These are phyloP conservation scores for Calonectris borealis DNA, from an alignment of 2,113 vertebrate species.

Conservation along the genomic window DNA sequence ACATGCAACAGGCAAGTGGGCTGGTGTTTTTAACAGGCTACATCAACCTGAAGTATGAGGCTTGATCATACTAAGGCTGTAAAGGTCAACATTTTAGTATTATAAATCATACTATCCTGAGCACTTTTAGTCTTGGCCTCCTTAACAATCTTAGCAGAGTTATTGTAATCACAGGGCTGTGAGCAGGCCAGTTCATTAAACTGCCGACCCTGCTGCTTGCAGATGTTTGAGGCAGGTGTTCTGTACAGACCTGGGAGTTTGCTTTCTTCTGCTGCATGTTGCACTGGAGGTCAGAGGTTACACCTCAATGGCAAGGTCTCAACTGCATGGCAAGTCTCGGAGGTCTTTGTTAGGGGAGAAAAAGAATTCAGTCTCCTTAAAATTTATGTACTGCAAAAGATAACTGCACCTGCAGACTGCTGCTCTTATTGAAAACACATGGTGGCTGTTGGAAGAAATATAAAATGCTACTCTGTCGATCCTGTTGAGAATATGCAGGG, in stretches of 20 bases:
- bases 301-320: conserved; percentile 15
- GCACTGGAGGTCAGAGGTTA: conserved; percentile 42
- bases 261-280: conserved; percentile 31
- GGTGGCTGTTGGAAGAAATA: conserved; percentile 20
- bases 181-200: background rate
- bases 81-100: background rate
- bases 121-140: background rate
- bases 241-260: background rate
- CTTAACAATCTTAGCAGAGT: background rate
- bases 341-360: conserved; percentile 37
- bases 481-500: conserved; percentile 33
- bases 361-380: conserved; percentile 56
- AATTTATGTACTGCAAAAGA: conserved; percentile 74
- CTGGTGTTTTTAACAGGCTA: background rate
- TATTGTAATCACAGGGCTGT: background rate
- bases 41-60: background rate
- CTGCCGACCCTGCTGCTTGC: background rate
- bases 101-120: background rate
- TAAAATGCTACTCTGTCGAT: conserved; percentile 21
- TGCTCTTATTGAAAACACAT: conserved; percentile 64
- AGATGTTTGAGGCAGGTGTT: conserved; percentile 67
- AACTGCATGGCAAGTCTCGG: conserved; percentile 43
- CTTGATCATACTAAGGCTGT: background rate
- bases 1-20: background rate
- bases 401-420: conserved; percentile 54